A percentile compares a stretch with the other conserved stretches of the same genome.
phyloP scores from a whole-genome alignment of 2,888 invertebrate genomes.

The Merodon equestris region DNA sequence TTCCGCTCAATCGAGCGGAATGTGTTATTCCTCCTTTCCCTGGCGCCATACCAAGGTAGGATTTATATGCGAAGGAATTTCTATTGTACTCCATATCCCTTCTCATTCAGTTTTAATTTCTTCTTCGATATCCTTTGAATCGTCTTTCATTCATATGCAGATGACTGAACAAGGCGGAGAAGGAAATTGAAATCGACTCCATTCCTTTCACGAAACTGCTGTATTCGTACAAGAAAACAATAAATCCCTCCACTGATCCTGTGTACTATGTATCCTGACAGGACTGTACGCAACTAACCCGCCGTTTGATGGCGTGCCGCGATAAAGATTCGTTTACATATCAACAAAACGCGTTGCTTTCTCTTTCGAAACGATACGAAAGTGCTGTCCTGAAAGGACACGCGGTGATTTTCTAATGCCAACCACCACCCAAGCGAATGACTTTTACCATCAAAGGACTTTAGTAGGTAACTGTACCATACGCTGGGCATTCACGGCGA shows the following conservation, averaged over 20 bases:
- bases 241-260: slow-evolving; percentile 59
- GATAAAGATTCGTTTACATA: slow-evolving; percentile 60
- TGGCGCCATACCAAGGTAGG: slow-evolving; percentile 20
- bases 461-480: slow-evolving; percentile 63
- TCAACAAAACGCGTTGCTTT: slow-evolving; percentile 44
- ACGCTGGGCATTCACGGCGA: slow-evolving; percentile 21
- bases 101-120: slow-evolving; percentile 18
- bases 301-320: slow-evolving; percentile 29
- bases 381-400: slow-evolving; percentile 38
- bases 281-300: slow-evolving; percentile 39
- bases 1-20: slow-evolving; percentile 57
- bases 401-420: slow-evolving; percentile 48
- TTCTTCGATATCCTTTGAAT: slow-evolving; percentile 34
- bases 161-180: slow-evolving; percentile 60
- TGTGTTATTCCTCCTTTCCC: slow-evolving; percentile 16
- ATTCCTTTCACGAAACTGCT: background rate
- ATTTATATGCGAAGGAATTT: slow-evolving; percentile 51
- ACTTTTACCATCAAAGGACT: slow-evolving; percentile 45
- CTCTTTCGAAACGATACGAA: slow-evolving; percentile 15
- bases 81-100: slow-evolving; percentile 33
- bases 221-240: slow-evolving; percentile 44
- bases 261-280: slow-evolving; percentile 9
- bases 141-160: slow-evolving; percentile 62
- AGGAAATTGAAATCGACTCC: slow-evolving; percentile 57
- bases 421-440: slow-evolving; percentile 47